Conservation (phyloP, 2,888 invertebrate species). For the Rhagophthalmus giganteus region DNA sequence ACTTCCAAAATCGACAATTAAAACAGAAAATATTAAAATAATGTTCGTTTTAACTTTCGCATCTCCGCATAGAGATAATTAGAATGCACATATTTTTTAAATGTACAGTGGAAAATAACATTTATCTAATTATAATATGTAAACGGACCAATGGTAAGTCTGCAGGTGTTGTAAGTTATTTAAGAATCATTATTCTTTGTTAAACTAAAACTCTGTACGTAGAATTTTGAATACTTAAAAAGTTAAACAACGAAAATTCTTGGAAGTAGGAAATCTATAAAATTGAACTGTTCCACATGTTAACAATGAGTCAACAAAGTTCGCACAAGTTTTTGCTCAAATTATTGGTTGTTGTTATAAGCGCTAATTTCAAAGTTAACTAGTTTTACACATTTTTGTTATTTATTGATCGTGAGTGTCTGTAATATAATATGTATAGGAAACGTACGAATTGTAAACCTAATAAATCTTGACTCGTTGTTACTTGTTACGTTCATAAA, state of each 20-base stretch:
- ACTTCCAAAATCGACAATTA: not conserved
- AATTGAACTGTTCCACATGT: conserved; percentile 1
- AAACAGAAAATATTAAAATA: not conserved
- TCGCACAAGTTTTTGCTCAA: conserved; percentile 4
- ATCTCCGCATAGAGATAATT: conserved; percentile 7
- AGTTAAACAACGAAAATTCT: conserved; percentile 20
- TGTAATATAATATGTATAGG: not conserved
- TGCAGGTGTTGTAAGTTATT: conserved; percentile 12
- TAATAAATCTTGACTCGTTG: not conserved
- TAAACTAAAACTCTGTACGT: conserved; percentile 1
- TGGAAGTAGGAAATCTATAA: conserved; percentile 2
- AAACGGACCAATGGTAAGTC: conserved; percentile 27
- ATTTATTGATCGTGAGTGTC: too few species aligned
- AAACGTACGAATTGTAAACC: too few species aligned
- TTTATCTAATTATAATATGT: conserved; percentile 25
- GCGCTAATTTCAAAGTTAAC: too few species aligned
- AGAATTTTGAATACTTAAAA: conserved; percentile 9
- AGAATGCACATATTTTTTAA: conserved; percentile 21
- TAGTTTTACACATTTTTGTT: too few species aligned
- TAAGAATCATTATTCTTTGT: not conserved
- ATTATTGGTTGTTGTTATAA: not conserved
- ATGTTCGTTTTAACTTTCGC: conserved; percentile 1
- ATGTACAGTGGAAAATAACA: conserved; percentile 18
- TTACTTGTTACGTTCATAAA: not conserved
- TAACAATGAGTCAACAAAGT: conserved; percentile 9